A percentile compares a stretch with the other conserved stretches of the same genome.
Evolutionary conservation across 1,140 invertebrate genomes (phyloP).

Genomic region (Caerostris extrusa): DNA sequence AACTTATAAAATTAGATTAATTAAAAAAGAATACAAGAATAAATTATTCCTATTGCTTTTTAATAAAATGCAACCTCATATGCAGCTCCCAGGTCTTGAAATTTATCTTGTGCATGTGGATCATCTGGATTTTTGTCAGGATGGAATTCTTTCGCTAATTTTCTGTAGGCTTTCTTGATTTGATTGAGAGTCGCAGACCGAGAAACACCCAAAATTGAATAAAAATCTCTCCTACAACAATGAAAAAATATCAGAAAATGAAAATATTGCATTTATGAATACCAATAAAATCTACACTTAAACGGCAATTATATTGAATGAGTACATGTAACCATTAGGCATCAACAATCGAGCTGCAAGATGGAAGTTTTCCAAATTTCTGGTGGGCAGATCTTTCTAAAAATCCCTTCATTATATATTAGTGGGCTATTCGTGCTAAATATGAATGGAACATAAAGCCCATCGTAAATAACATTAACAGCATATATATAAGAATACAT

Average conservation of each 20-base stretch:
- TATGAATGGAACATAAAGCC: too few species aligned
- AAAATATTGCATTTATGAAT: not conserved
- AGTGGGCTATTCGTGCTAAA: not conserved
- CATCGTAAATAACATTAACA: too few species aligned
- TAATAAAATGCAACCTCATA: slow-evolving; percentile 87
- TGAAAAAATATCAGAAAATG: slow-evolving; percentile 73
- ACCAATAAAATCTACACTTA: not conserved
- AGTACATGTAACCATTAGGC: not conserved
- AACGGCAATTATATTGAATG: not conserved
- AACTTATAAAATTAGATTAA: too few species aligned
- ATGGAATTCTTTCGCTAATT: slow-evolving; percentile 97
- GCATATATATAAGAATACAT: too few species aligned
- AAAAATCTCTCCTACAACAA: slow-evolving; percentile 93
- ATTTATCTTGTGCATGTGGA: slow-evolving; percentile 94
- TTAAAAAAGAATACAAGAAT: too few species aligned
- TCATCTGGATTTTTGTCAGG: slow-evolving; percentile 99
- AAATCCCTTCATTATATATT: not conserved
- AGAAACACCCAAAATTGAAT: slow-evolving; percentile 94
- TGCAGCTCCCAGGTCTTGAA: slow-evolving; percentile 97
- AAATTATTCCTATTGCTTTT: too few species aligned
- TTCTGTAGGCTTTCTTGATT: slow-evolving; percentile 98
- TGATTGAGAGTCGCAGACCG: slow-evolving; percentile 93
- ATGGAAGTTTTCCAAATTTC: not conserved
- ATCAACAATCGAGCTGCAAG: not conserved
- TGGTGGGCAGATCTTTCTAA: not conserved